Evolutionary conservation across 92 coral and sea anemone genomes (phyloP).

Genomic region (Phymanthus crucifer): DNA sequence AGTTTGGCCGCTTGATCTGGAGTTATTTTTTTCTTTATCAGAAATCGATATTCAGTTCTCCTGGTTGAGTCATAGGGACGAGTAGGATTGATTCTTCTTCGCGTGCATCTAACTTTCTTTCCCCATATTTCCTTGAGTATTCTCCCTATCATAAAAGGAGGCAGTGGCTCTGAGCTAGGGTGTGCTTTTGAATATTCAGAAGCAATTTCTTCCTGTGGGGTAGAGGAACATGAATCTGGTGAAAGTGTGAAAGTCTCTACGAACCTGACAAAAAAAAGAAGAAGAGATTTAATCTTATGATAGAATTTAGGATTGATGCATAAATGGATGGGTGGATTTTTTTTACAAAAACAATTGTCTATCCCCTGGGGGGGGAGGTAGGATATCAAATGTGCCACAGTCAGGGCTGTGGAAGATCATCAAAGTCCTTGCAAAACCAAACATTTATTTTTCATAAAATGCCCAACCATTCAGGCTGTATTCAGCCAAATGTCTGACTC

Average conservation of each 20-base stretch:
- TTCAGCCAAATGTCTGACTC: too few relatives aligned
- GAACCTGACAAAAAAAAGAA: conserved; percentile 1
- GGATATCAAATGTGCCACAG: too few relatives aligned
- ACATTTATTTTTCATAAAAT: too few relatives aligned
- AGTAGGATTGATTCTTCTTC: neutral
- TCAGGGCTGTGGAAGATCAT: too few relatives aligned
- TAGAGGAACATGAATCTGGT: neutral
- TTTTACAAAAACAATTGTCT: too few relatives aligned
- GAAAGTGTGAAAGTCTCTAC: neutral
- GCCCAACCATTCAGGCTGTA: too few relatives aligned
- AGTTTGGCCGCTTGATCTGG: neutral
- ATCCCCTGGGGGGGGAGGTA: too few relatives aligned
- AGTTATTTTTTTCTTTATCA: neutral
- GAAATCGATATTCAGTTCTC: neutral
- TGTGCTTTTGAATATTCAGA: neutral
- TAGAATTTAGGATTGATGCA: neutral
- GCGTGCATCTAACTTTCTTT: neutral
- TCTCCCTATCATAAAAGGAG: neutral
- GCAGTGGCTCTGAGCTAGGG: neutral
- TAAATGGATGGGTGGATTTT: too few relatives aligned
- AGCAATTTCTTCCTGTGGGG: neutral
- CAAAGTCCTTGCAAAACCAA: too few relatives aligned
- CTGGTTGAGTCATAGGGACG: neutral
- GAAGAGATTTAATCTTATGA: neutral
- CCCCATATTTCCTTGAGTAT: neutral